These are phyloP conservation scores for Calypte anna DNA, from an alignment of 2,113 vertebrate genomes.

Conservation along the genomic window DNA sequence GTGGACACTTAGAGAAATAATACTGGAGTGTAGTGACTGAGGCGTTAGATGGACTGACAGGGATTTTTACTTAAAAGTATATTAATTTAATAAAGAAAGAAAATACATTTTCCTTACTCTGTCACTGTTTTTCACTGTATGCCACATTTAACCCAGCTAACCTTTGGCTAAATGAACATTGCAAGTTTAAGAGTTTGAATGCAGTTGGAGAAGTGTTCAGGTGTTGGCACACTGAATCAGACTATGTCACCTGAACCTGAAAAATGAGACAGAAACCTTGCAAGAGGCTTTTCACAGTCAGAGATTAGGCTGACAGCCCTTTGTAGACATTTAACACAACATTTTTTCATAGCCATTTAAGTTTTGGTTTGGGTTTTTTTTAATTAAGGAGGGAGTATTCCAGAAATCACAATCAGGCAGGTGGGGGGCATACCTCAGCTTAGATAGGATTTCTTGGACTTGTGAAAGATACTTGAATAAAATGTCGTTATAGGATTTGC, in stretches of 20 bases:
- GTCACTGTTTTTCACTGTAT: not conserved
- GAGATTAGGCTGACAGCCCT: not conserved
- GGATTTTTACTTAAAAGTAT: slow-evolving; percentile 2
- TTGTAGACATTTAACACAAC: not conserved
- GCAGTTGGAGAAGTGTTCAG: not conserved
- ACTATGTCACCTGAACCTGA: not conserved
- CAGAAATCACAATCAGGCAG: not conserved
- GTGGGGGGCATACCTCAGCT: not conserved
- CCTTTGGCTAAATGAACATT: not conserved
- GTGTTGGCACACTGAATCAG: not conserved
- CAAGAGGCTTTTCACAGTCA: not conserved
- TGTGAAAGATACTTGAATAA: not conserved
- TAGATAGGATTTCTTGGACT: not conserved
- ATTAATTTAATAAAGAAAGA: not conserved
- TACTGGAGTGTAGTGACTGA: not conserved
- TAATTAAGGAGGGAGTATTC: too few relatives aligned
- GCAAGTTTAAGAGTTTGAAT: not conserved
- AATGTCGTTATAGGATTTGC: not conserved
- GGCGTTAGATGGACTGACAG: not conserved
- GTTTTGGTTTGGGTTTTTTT: too few relatives aligned
- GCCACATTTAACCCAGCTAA: not conserved
- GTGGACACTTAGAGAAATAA: not conserved
- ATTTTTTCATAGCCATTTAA: not conserved
- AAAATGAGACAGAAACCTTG: not conserved
- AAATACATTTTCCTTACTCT: not conserved